Percentiles rank a stretch among this genome's conserved stretches.
Conservation (phyloP, 2,113 vertebrate species). For the Montifringilla adamsi region DNA sequence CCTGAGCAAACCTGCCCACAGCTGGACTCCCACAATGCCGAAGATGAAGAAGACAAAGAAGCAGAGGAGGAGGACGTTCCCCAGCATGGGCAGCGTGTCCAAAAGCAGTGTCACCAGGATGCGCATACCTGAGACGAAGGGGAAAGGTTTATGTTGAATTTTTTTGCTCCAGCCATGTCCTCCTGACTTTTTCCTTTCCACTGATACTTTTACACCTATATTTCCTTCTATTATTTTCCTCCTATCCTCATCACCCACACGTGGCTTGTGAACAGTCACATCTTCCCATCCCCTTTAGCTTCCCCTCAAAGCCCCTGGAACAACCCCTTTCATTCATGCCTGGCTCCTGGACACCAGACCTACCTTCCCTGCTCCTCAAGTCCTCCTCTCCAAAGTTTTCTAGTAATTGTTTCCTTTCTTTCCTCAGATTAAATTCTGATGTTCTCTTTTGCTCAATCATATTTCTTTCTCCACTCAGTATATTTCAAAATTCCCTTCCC, state of each 20-base stretch:
- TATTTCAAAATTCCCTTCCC: background rate
- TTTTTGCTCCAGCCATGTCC: background rate
- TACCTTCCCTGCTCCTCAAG: background rate
- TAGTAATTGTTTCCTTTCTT: background rate
- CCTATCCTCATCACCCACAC: background rate
- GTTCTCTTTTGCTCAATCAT: background rate
- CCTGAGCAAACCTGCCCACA: constrained; percentile 86
- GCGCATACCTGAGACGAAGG: constrained; percentile 80
- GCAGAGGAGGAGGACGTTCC: constrained; percentile 85
- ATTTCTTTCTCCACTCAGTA: background rate
- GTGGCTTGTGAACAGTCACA: background rate
- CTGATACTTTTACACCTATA: background rate
- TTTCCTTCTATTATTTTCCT: background rate
- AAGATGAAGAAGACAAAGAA: constrained; percentile 95
- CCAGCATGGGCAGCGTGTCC: constrained; percentile 90
- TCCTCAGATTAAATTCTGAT: background rate
- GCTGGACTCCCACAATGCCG: constrained; percentile 85
- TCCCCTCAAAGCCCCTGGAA: background rate
- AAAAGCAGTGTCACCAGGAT: constrained; percentile 87
- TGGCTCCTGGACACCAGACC: background rate
- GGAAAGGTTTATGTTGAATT: background rate
- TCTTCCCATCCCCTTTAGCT: background rate
- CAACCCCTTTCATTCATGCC: accelerated
- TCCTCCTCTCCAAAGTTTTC: background rate
- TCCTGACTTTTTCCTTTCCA: background rate